Base-by-base conservation (phyloP, 2,113 vertebrate genomes). In the Hyaena hyaena region DNA sequence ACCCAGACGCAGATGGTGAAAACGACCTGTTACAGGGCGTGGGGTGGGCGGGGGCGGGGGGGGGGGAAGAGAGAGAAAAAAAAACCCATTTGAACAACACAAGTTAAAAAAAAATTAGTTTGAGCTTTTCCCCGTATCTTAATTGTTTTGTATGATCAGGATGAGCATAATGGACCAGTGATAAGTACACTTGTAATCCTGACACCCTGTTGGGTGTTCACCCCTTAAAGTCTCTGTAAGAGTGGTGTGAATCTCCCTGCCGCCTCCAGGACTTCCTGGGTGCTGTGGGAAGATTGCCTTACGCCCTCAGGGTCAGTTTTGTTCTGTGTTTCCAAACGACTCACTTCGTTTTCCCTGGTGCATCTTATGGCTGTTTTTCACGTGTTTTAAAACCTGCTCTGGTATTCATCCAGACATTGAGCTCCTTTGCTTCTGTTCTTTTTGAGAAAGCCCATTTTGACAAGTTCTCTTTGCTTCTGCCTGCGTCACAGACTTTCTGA, bases 141-240 rank as follows among this genome's bases (percentile, higher is more conserved):
- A 84, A 87, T 65, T 82, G 45, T 50, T 69, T 45, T 69, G 28
- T 45, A 45, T n/a, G 26, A 74, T 73, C 45, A 93, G 65, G 68
- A 73, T 11, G 58, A 65, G 21, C 31, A 26, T 50, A 55, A 15
- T 63, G 48, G n/a, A 69, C n/a, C 23, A 31, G 21, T 66, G 12
- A 73, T 48, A 89, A 24, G 1, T 11, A 48, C 16, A 68, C 5
- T 7, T 53, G 15, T 31, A 11, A 28, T 71, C 35, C 2, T 69
- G 21, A 65, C 28, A 17, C 12, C n/a, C 12, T 15, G 0, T 35
- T 10, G n/a, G 1, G 0, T 43, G 53, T 39, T 48, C 65, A 6
- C 24, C 15, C 55, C 63, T 61, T 65, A 26, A 26, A 55, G 28
- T 39, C 58, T 35, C 24, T 69, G 14, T 4, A 1, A 24, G 69